Evolutionary conservation across 2,888 invertebrate species (phyloP).

Genomic region (Ptycholaimellus sp.): DNA sequence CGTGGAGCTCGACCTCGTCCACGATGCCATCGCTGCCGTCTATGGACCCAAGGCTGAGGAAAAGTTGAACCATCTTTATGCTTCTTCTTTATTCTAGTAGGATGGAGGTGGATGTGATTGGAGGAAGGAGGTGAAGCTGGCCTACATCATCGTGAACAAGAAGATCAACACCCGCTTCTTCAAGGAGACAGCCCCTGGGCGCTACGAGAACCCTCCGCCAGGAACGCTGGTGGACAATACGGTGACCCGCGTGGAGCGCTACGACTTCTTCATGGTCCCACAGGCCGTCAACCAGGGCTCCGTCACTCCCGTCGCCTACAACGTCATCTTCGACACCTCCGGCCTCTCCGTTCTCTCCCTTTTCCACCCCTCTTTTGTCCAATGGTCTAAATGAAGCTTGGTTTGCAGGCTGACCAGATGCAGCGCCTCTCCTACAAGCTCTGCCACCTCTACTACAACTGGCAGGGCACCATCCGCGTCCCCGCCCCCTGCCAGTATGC

Average conservation of each 20-base stretch:
- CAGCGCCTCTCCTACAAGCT: constrained; percentile 66
- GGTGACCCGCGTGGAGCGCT: constrained; percentile 50
- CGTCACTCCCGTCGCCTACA: constrained; percentile 68
- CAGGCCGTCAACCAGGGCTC: constrained; percentile 65
- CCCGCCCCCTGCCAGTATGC: constrained; percentile 84
- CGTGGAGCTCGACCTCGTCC: constrained; percentile 44
- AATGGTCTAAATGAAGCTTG: too few species aligned
- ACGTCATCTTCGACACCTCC: constrained; percentile 50
- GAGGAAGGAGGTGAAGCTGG: too few species aligned
- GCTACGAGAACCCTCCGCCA: constrained; percentile 46
- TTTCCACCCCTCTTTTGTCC: too few species aligned
- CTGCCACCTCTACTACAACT: constrained; percentile 70
- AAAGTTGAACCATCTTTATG: too few species aligned
- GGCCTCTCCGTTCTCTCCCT: too few species aligned
- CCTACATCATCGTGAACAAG: constrained; percentile 69
- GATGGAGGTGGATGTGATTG: too few species aligned
- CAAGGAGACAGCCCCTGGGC: too few species aligned
- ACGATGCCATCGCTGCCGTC: constrained; percentile 10
- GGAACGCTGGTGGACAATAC: constrained; percentile 62
- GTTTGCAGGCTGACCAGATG: too few species aligned
- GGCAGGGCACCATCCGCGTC: constrained; percentile 46
- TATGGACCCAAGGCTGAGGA: constrained; percentile 5
- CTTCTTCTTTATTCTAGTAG: too few species aligned
- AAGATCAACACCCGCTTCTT: constrained; percentile 51
- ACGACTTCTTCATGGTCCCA: constrained; percentile 67